Evolutionary conservation across 2,113 vertebrate genomes (phyloP).

Genomic region (Cephalophus harveyi): DNA sequence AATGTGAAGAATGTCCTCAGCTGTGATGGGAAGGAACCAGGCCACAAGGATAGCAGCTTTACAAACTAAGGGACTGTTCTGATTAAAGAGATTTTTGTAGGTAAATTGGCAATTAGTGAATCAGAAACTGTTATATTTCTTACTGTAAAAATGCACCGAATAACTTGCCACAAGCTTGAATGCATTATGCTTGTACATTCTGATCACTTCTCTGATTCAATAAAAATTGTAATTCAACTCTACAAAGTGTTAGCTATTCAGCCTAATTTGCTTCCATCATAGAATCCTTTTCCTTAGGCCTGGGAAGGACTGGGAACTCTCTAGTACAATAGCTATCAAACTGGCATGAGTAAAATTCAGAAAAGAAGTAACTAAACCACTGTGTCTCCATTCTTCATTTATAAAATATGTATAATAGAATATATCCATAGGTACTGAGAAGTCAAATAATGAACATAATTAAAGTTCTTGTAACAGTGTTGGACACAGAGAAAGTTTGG

Average conservation of each 20-base stretch:
- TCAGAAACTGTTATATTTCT: not conserved
- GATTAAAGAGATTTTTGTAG: not conserved
- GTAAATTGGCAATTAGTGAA: not conserved
- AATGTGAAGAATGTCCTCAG: not conserved
- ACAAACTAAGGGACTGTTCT: not conserved
- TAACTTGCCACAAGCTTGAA: not conserved
- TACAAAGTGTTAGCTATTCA: not conserved
- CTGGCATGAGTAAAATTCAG: not conserved
- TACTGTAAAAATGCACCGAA: not conserved
- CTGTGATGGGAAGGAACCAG: not conserved
- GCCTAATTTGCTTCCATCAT: not conserved
- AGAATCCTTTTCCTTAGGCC: not conserved
- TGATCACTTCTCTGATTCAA: not conserved
- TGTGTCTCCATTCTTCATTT: not conserved
- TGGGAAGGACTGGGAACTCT: not conserved
- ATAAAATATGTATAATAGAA: not conserved
- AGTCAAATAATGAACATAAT: not conserved
- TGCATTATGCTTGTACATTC: not conserved
- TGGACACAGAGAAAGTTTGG: not conserved
- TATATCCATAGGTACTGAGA: not conserved
- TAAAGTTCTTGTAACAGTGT: not conserved
- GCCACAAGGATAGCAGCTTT: not conserved
- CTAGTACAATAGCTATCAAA: not conserved
- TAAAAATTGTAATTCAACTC: conserved; percentile 19
- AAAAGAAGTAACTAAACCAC: not conserved